Conservation (phyloP, 2,113 vertebrate species). For the Paratilapia polleni region DNA sequence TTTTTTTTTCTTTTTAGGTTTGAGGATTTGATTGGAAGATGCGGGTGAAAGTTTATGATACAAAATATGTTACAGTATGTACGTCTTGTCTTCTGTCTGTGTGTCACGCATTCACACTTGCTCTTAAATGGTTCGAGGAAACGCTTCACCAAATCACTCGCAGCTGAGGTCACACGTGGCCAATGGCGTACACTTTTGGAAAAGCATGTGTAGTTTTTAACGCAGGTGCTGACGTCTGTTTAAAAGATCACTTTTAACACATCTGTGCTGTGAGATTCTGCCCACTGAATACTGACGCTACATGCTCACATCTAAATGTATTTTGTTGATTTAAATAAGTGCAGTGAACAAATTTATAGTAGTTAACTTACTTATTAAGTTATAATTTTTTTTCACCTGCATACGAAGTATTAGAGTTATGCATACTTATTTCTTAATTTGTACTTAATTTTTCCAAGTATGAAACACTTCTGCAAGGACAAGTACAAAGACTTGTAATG, state of each 20-base stretch:
- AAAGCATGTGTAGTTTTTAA: not conserved
- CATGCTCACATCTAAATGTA: not conserved
- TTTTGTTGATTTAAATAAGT: not conserved
- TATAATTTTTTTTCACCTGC: fast-evolving
- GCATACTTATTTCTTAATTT: not conserved
- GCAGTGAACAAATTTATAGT: not conserved
- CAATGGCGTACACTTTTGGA: not conserved
- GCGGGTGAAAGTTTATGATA: constrained; percentile 82
- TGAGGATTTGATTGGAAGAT: constrained; percentile 72
- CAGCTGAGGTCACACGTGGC: not conserved
- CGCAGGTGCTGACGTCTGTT: not conserved
- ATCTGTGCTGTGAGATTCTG: not conserved
- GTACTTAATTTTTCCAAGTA: too few relatives aligned
- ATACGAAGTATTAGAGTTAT: not conserved
- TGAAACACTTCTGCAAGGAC: too few relatives aligned
- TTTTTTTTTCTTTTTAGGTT: constrained; percentile 27
- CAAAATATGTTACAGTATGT: constrained; percentile 83
- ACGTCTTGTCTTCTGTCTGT: constrained; percentile 40
- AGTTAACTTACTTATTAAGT: not conserved
- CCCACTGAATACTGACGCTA: not conserved
- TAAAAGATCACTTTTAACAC: not conserved
- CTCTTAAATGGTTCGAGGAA: constrained; percentile 27
- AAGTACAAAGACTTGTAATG: not conserved
- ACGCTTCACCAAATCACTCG: not conserved
- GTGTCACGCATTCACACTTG: not conserved